A percentile compares a stretch with the other conserved stretches of the same genome.
phyloP scores from a whole-genome alignment of 2,888 invertebrate species.

The Falcaria lacertinaria region DNA sequence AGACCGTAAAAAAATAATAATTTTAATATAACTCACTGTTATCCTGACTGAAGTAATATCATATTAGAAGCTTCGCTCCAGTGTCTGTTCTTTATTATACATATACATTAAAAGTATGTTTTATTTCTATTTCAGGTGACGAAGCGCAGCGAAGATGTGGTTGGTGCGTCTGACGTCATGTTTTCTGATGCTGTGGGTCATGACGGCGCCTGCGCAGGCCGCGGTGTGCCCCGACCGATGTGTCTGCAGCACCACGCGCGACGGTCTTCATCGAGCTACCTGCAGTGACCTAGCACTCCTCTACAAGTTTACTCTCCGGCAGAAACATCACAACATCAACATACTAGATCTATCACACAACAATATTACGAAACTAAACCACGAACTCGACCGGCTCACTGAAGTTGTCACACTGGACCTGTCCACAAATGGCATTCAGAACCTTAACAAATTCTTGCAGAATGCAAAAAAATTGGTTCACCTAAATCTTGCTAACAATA shows the following conservation, averaged over 20 bases:
- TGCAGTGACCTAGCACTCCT: slow-evolving; percentile 86
- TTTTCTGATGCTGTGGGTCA: slow-evolving; percentile 48
- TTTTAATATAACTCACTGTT: too few species aligned
- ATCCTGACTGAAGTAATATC: too few species aligned
- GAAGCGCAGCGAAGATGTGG: slow-evolving; percentile 50
- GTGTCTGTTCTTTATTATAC: too few species aligned
- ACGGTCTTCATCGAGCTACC: slow-evolving; percentile 83
- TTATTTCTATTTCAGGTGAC: slow-evolving; percentile 61
- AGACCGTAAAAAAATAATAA: too few species aligned
- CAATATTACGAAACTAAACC: slow-evolving; percentile 77
- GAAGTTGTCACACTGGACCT: slow-evolving; percentile 82
- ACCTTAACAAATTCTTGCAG: slow-evolving; percentile 77
- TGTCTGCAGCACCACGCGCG: slow-evolving; percentile 81
- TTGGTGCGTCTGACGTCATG: slow-evolving; percentile 45
- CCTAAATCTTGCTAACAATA: slow-evolving; percentile 81
- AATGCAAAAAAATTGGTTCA: slow-evolving; percentile 80
- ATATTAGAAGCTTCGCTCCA: too few species aligned
- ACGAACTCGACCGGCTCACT: slow-evolving; percentile 79
- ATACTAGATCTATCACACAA: slow-evolving; percentile 82
- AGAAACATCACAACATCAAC: slow-evolving; percentile 75
- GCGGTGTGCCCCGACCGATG: slow-evolving; percentile 76
- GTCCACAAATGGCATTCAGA: slow-evolving; percentile 81
- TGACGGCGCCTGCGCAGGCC: slow-evolving; percentile 47
- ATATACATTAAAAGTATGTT: slow-evolving; percentile 9
- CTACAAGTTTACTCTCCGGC: slow-evolving; percentile 80